Evolutionary conservation across 2,888 invertebrate genomes (phyloP).

Genomic region (Lysandra bellargus): DNA sequence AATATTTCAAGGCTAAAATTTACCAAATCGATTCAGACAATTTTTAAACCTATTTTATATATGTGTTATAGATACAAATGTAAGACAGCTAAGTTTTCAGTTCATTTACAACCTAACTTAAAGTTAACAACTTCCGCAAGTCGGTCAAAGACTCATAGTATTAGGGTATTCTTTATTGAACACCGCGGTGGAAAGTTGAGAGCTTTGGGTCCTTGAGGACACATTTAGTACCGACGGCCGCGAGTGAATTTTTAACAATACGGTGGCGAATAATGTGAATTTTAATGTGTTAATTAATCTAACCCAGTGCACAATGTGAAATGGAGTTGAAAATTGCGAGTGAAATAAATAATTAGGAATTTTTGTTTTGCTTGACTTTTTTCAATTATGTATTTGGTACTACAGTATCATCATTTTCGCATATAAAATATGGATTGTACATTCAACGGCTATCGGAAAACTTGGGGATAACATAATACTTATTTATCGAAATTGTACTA

Average conservation of each 20-base stretch:
- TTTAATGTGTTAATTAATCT: not conserved
- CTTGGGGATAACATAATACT: too few relatives aligned
- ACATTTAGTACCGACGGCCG: not conserved
- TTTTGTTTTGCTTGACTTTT: not conserved
- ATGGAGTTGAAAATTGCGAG: not conserved
- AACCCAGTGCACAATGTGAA: not conserved
- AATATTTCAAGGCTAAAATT: too few relatives aligned
- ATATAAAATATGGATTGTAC: too few relatives aligned
- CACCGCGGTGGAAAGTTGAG: not conserved
- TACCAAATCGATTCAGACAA: too few relatives aligned
- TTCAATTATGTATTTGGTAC: not conserved
- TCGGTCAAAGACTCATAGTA: not conserved
- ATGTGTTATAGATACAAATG: not conserved
- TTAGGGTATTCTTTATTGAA: not conserved
- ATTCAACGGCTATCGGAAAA: too few relatives aligned
- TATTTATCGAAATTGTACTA: too few relatives aligned
- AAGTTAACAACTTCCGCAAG: not conserved
- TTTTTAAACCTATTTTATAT: not conserved
- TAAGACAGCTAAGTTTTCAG: not conserved
- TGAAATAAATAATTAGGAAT: not conserved
- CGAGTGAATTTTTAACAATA: not conserved
- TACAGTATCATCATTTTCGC: too few relatives aligned
- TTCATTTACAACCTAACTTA: not conserved
- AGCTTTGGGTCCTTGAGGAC: not conserved
- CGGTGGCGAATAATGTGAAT: not conserved